Evolutionary conservation across 1,140 invertebrate genomes (phyloP).

Genomic region (Arctopsyche grandis): DNA sequence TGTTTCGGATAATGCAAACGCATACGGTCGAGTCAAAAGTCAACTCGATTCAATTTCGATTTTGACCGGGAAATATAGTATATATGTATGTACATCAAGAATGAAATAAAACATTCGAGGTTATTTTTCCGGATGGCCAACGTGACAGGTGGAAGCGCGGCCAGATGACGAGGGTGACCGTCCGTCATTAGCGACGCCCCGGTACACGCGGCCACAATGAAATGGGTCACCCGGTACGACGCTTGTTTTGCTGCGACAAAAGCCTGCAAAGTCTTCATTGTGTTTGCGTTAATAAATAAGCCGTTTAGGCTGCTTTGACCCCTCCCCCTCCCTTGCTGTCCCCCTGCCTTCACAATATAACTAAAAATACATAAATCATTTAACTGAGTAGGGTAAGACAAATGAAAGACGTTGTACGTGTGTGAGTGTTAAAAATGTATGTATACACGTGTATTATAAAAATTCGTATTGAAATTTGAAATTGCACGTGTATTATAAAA

Average conservation of each 20-base stretch:
- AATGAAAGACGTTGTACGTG: too few relatives aligned
- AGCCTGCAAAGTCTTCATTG: constrained; percentile 1
- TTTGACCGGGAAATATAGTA: too few relatives aligned
- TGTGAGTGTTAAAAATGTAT: too few relatives aligned
- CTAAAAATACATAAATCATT: background rate
- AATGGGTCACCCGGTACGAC: background rate
- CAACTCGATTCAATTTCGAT: too few relatives aligned
- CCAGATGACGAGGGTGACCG: constrained; percentile 14
- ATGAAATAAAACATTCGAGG: too few relatives aligned
- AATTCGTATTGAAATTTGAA: too few relatives aligned
- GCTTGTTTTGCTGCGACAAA: constrained; percentile 4
- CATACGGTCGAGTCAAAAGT: too few relatives aligned
- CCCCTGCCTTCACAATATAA: background rate
- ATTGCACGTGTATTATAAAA: too few relatives aligned
- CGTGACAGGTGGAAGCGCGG: background rate
- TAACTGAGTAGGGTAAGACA: background rate
- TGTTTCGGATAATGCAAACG: too few relatives aligned
- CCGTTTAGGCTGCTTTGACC: background rate
- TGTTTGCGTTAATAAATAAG: constrained; percentile 13
- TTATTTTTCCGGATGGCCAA: background rate
- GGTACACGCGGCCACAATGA: background rate
- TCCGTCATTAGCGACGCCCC: constrained; percentile 4
- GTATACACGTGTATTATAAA: too few relatives aligned
- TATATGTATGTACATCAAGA: too few relatives aligned
- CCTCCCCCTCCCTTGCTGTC: too few relatives aligned